Evolutionary conservation across 2,797 vertebrate genomes (phyloP).

Genomic region (Champsocephalus gunnari): DNA sequence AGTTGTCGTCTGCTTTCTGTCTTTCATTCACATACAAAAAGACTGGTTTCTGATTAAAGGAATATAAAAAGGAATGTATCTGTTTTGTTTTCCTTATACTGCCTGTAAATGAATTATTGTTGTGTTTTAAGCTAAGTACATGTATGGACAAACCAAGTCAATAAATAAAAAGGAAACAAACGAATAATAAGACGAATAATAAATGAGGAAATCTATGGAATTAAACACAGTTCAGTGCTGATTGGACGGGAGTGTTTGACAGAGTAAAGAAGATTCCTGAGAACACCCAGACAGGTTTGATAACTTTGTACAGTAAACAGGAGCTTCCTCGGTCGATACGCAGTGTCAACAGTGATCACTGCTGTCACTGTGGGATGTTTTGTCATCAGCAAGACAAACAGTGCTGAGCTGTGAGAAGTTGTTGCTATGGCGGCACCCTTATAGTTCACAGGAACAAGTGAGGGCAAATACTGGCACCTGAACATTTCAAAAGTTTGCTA

Average conservation of each 20-base stretch:
- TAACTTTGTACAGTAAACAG: constrained; percentile 74
- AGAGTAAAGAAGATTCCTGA: constrained; percentile 28
- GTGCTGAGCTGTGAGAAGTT: constrained; percentile 42
- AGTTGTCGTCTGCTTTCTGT: too few relatives aligned
- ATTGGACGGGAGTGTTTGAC: neutral
- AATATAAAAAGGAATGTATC: too few relatives aligned
- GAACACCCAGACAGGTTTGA: constrained; percentile 71
- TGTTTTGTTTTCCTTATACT: too few relatives aligned
- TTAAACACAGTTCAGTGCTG: neutral
- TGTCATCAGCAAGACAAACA: constrained; percentile 74
- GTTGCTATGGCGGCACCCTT: constrained; percentile 22
- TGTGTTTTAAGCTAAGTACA: too few relatives aligned
- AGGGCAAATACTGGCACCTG: constrained; percentile 40
- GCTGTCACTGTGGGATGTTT: constrained; percentile 68
- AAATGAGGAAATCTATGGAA: neutral
- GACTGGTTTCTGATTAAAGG: too few relatives aligned
- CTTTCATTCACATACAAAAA: too few relatives aligned
- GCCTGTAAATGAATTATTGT: too few relatives aligned
- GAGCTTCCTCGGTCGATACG: constrained; percentile 48
- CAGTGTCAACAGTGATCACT: constrained; percentile 65
- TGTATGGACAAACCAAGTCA: too few relatives aligned
- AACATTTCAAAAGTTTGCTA: neutral
- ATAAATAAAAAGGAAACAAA: too few relatives aligned
- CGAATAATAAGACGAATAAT: neutral
- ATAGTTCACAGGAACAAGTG: constrained; percentile 32